Evolutionary conservation across 2,113 vertebrate species (phyloP).

Genomic region (Malurus alboscapulatus): DNA sequence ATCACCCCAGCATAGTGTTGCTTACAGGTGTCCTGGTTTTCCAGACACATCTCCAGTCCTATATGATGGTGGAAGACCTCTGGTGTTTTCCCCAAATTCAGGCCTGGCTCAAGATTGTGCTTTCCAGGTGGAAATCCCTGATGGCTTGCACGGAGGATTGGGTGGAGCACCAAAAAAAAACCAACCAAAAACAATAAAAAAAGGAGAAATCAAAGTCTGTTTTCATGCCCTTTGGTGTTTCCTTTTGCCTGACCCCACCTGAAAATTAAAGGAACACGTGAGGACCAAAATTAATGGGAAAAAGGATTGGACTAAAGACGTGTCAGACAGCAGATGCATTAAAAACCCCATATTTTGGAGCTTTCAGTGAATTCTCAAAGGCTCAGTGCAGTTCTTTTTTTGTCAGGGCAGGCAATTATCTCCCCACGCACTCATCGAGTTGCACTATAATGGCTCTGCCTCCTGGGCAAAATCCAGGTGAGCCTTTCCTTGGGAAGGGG

Average conservation of each 20-base stretch:
- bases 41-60: not conserved
- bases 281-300: not conserved
- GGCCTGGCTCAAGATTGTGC: not conserved
- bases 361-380: not conserved
- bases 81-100: not conserved
- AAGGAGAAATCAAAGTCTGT: not conserved
- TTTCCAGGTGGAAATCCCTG: not conserved
- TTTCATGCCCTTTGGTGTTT: not conserved
- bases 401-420: not conserved
- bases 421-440: not conserved
- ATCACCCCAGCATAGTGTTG: not conserved
- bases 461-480: conserved; percentile 23
- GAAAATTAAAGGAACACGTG: not conserved
- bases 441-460: not conserved
- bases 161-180: not conserved
- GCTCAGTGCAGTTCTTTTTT: not conserved
- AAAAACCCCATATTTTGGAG: not conserved
- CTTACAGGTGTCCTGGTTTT: not conserved
- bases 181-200: not conserved
- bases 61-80: not conserved
- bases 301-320: not conserved
- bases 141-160: not conserved
- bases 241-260: not conserved
- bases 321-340: not conserved
- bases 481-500: not conserved